phyloP scores from a whole-genome alignment of 2,888 invertebrate species.

The Watsonalla binaria region DNA sequence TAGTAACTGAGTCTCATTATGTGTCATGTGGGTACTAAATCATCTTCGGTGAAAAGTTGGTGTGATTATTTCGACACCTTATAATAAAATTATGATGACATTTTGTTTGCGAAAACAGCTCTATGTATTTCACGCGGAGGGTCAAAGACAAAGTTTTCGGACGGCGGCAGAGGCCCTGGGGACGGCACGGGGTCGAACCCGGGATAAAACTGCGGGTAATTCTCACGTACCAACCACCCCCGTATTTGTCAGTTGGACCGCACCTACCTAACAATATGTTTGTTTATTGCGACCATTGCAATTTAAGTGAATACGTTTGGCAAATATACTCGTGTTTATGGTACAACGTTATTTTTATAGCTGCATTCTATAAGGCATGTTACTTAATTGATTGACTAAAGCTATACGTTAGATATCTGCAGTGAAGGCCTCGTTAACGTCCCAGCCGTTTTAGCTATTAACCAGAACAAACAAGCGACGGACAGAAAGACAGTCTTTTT shows the following conservation, averaged over 20 bases:
- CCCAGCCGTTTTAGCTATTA: no score
- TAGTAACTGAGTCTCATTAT: no score
- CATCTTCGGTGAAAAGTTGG: no score
- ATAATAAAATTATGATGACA: neutral
- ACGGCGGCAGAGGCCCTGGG: slow-evolving; percentile 60
- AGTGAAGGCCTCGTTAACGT: no score
- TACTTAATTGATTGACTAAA: no score
- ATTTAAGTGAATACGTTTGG: slow-evolving; percentile 6
- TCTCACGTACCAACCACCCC: slow-evolving; percentile 62
- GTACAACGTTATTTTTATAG: neutral
- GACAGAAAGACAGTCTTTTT: no score
- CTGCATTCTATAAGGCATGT: no score
- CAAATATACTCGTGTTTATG: slow-evolving; percentile 2
- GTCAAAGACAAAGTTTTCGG: slow-evolving; percentile 74
- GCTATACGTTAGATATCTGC: no score
- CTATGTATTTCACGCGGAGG: slow-evolving; percentile 44
- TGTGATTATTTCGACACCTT: no score
- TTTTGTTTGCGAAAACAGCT: slow-evolving; percentile 25
- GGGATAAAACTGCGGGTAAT: slow-evolving; percentile 76
- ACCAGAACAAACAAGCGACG: no score
- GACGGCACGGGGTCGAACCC: slow-evolving; percentile 52
- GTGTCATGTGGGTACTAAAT: no score
- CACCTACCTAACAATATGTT: slow-evolving; percentile 8
- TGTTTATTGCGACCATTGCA: slow-evolving; percentile 11
- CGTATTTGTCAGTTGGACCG: slow-evolving; percentile 56